These are phyloP conservation scores for Andrena minutula DNA, from an alignment of 2,888 invertebrate species.

Conservation along the genomic window DNA sequence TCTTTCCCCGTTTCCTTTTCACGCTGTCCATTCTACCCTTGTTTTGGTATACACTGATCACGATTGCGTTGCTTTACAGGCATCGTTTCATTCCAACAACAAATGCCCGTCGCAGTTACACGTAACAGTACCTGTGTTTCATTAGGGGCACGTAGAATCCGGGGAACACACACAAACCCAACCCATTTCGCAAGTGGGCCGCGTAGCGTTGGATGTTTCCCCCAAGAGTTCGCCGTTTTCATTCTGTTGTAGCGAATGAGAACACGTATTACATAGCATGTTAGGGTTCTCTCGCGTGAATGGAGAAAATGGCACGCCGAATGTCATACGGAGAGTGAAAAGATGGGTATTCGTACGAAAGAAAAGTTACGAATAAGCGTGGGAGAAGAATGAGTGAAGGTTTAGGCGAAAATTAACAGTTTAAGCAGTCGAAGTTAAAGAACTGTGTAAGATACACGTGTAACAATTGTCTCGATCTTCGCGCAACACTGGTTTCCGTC, in stretches of 20 bases:
- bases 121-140: conserved; percentile 28
- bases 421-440: neutral
- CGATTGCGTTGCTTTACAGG: neutral
- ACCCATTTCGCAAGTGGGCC: conserved; percentile 22
- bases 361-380: neutral
- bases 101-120: conserved; percentile 23
- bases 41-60: conserved; percentile 1
- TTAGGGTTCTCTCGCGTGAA: conserved; percentile 17
- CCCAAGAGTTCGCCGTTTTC: conserved; percentile 30
- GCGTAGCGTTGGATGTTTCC: conserved; percentile 41
- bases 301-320: conserved; percentile 14
- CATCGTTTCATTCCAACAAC: conserved; percentile 23
- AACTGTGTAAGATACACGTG: conserved; percentile 2
- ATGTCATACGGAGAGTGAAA: conserved; percentile 9
- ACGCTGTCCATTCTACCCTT: neutral
- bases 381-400: too few species aligned
- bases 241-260: conserved; percentile 20
- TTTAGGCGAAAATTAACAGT: too few species aligned
- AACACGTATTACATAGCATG: conserved; percentile 15
- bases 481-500: neutral
- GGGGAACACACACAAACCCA: conserved; percentile 21
- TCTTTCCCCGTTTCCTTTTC: neutral
- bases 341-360: conserved; percentile 3
- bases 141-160: conserved; percentile 47
- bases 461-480: neutral